A percentile compares a stretch with the other conserved stretches of the same genome.
phyloP scores from a whole-genome alignment of 1,140 invertebrate genomes.

The Bombus haemorrhoidalis region DNA sequence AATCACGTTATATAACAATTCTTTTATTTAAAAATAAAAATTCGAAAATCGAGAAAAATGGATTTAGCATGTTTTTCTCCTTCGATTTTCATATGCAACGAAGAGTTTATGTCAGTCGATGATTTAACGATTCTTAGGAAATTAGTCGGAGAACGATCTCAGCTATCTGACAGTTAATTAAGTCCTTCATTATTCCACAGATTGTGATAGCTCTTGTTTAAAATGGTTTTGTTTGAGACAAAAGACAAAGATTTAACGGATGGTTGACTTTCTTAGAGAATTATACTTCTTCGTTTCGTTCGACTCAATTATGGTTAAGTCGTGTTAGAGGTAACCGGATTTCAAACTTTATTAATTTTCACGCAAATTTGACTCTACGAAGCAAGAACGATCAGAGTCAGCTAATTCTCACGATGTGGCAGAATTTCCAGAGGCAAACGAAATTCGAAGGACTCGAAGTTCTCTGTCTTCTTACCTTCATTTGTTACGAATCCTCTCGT shows the following conservation, averaged over 20 bases:
- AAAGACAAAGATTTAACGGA: not conserved
- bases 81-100: too few species aligned
- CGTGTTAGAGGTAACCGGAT: not conserved
- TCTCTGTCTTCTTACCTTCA: not conserved
- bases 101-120: too few species aligned
- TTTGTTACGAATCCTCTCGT: not conserved
- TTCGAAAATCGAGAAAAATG: not conserved
- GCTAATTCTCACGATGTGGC: not conserved
- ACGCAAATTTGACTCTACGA: not conserved
- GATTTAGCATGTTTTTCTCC: not conserved
- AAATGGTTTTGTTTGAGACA: not conserved
- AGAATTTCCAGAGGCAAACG: not conserved
- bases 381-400: not conserved
- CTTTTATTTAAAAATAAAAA: not conserved
- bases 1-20: not conserved
- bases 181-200: not conserved
- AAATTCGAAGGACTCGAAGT: not conserved
- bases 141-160: not conserved
- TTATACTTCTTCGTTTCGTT: not conserved
- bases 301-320: not conserved
- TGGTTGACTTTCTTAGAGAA: not conserved
- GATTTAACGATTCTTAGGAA: too few species aligned
- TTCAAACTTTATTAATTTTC: slow-evolving; percentile 2
- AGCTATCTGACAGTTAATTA: not conserved
- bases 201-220: not conserved